These are phyloP conservation scores for Athalia rosae DNA, from an alignment of 2,888 invertebrate genomes.

Conservation along the genomic window DNA sequence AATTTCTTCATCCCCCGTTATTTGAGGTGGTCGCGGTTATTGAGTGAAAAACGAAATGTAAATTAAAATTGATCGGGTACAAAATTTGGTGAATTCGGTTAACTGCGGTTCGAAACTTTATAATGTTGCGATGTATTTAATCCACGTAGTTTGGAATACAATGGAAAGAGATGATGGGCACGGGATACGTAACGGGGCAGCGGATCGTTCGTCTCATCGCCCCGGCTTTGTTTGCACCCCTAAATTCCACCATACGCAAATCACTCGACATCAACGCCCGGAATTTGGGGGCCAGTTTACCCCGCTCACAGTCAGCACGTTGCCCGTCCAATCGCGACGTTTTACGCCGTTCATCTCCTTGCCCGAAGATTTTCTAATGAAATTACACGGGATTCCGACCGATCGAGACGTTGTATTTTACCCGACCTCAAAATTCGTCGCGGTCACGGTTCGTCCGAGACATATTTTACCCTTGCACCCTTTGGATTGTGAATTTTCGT, in stretches of 20 bases:
- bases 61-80: no score
- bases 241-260: neutral
- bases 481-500: no score
- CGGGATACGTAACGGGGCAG: neutral
- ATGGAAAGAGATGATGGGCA: conserved; percentile 16
- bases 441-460: no score
- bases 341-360: neutral
- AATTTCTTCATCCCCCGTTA: no score
- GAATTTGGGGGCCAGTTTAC: conserved; percentile 13
- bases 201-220: conserved; percentile 11
- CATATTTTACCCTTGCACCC: no score
- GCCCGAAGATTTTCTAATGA: neutral
- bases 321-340: neutral
- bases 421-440: no score
- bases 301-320: neutral
- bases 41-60: no score
- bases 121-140: conserved; percentile 5
- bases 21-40: no score
- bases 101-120: no score
- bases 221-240: neutral
- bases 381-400: neutral
- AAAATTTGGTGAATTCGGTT: no score
- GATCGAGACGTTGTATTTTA: no score
- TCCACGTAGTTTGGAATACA: neutral
- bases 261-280: neutral